These are phyloP conservation scores for Phalanger gymnotis DNA, from an alignment of 2,797 vertebrate genomes.

Conservation along the genomic window DNA sequence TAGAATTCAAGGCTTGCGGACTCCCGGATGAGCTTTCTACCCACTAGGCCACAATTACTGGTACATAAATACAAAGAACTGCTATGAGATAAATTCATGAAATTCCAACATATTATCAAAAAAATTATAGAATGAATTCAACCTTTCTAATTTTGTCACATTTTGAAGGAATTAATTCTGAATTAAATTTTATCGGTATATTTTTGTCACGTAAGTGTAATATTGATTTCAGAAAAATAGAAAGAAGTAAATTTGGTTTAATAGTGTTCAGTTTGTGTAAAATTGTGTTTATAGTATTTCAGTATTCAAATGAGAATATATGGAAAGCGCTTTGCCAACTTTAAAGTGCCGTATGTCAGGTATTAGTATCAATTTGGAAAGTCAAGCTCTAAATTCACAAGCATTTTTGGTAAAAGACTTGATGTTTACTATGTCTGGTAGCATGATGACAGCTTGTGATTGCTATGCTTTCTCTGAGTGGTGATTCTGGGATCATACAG, in stretches of 20 bases:
- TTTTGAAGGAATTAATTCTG: not conserved
- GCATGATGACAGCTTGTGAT: not conserved
- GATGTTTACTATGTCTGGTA: not conserved
- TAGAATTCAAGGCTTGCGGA: not conserved
- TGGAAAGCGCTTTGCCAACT: not conserved
- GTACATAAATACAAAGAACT: not conserved
- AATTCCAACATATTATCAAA: not conserved
- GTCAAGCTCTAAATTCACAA: not conserved
- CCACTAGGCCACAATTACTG: not conserved
- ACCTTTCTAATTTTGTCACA: not conserved
- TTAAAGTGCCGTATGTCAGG: not conserved
- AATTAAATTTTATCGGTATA: not conserved
- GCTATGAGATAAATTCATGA: not conserved
- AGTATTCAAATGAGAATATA: not conserved
- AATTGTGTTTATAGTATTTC: not conserved
- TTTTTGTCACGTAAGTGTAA: not conserved
- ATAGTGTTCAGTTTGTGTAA: not conserved
- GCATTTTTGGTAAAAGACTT: not conserved
- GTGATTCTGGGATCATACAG: not conserved
- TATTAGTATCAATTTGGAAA: not conserved
- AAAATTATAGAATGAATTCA: not conserved
- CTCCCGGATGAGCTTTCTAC: not conserved
- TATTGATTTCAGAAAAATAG: not conserved
- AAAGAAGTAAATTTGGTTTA: not conserved
- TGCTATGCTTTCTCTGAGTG: not conserved